Base-by-base conservation (phyloP, 2,888 invertebrate species). In the Parascotia fuliginaria region DNA sequence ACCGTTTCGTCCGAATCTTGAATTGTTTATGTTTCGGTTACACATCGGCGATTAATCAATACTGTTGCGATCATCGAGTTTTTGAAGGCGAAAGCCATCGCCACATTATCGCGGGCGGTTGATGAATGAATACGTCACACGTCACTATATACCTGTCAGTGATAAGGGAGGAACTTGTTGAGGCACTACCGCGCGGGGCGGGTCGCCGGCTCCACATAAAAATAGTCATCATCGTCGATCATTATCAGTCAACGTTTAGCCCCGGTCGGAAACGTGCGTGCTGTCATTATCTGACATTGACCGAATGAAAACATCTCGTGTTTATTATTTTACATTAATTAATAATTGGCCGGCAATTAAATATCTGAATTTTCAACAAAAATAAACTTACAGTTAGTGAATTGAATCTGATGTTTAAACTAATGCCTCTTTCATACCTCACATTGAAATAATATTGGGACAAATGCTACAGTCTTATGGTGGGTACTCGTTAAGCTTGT, bases 181-280 rank as follows among this genome's bases (percentile, higher is more conserved):
- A 46, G 57, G 61, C 48, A 57, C 44, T 42, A 11, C 37, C 42
- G 44, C 49, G 34, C 38, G 34, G 42, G 60, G 67, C 54, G 69
- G 55, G 62, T 37, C 49, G 29, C 43, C 55, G 24, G 40, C 42
- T 22, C 49, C 42, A 55, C 62, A 69, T 69, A 68, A 68, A 65
- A 65, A 63, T 63, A 65, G 51, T 62, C 47, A 60, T 59, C 67
- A 59, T 37, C 49, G 33, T 41, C 32, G 28, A 44, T 38, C 37
- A 59, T 38, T 57, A 65, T 55, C 67, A 68, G 60, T 68, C 55
- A 69, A 44, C 58, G 62, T 22, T 58, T 46, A 60, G 51, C 62
- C 50, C 27, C 31, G 45, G 53, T 48, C 51, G 42, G 43, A 43
- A 42, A 56, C 65, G 69, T 68, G 42, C 53, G 68, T 43, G 50